Percentiles rank a stretch among this genome's conserved stretches.
Evolutionary conservation across 1,140 invertebrate genomes (phyloP).

Genomic region (Drosophila nasuta): DNA sequence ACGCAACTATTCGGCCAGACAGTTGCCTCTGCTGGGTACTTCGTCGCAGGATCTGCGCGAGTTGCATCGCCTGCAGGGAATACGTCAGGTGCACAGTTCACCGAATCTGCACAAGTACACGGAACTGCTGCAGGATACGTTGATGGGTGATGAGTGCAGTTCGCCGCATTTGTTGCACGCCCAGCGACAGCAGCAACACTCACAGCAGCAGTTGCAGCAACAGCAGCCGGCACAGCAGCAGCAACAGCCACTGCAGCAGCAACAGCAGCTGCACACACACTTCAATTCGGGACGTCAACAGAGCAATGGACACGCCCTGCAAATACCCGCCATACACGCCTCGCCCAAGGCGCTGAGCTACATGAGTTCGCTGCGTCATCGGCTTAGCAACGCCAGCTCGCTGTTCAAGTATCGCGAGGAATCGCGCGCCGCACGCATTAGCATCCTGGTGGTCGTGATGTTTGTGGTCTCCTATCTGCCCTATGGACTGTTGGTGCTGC

Average conservation of each 20-base stretch:
- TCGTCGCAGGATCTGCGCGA: slow-evolving; percentile 75
- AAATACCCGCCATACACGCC: slow-evolving; percentile 79
- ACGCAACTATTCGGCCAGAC: slow-evolving; percentile 78
- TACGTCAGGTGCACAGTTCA: slow-evolving; percentile 82
- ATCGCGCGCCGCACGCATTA: slow-evolving; percentile 91
- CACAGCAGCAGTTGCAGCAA: slow-evolving; percentile 48
- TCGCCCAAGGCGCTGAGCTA: slow-evolving; percentile 85
- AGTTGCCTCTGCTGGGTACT: slow-evolving; percentile 69
- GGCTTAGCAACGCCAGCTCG: slow-evolving; percentile 93
- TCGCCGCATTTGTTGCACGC: slow-evolving; percentile 73
- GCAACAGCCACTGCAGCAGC: slow-evolving; percentile 18
- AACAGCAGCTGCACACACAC: slow-evolving; percentile 56
- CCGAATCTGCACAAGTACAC: slow-evolving; percentile 82
- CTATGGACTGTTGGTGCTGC: slow-evolving; percentile 87
- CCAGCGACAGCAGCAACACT: slow-evolving; percentile 58
- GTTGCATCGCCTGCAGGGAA: slow-evolving; percentile 64
- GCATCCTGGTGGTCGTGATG: slow-evolving; percentile 89
- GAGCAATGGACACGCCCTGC: slow-evolving; percentile 62
- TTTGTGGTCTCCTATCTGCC: slow-evolving; percentile 90
- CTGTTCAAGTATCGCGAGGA: slow-evolving; percentile 93
- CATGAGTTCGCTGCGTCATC: slow-evolving; percentile 90
- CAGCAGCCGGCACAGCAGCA: slow-evolving; percentile 52
- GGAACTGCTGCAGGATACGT: slow-evolving; percentile 56
- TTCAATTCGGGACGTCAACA: slow-evolving; percentile 31
- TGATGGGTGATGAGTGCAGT: slow-evolving; percentile 50